Conservation (phyloP, 2,797 vertebrate species). For the Thunnus albacares region DNA sequence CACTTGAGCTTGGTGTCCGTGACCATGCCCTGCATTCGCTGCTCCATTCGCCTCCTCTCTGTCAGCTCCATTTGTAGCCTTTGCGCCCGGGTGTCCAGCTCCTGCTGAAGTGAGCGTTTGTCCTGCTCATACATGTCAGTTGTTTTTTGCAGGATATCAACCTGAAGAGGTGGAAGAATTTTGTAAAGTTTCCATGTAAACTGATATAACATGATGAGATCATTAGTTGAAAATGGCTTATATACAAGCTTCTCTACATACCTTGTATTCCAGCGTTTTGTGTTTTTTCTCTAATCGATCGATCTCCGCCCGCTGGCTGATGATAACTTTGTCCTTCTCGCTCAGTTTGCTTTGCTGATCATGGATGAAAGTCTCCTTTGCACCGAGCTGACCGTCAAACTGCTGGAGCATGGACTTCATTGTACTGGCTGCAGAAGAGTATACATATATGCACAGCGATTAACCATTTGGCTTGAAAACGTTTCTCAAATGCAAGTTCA, state of each 20-base stretch:
- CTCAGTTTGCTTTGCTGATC: slow-evolving; percentile 87
- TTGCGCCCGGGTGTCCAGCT: slow-evolving; percentile 90
- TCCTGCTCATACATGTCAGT: slow-evolving; percentile 95
- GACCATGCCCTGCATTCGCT: slow-evolving; percentile 92
- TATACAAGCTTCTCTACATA: slow-evolving; percentile 49
- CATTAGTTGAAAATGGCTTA: background rate
- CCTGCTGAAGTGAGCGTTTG: slow-evolving; percentile 92
- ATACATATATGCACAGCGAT: background rate
- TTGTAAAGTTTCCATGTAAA: background rate
- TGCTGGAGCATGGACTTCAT: slow-evolving; percentile 91
- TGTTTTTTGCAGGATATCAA: slow-evolving; percentile 96
- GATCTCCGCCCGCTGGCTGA: slow-evolving; percentile 88
- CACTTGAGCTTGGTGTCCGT: slow-evolving; percentile 91
- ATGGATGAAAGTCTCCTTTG: slow-evolving; percentile 89
- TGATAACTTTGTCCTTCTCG: slow-evolving; percentile 91
- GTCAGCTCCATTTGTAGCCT: slow-evolving; percentile 91
- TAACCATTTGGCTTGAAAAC: background rate
- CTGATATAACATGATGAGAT: background rate
- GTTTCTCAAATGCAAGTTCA: background rate
- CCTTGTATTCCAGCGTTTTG: slow-evolving; percentile 97
- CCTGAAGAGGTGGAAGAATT: slow-evolving; percentile 75
- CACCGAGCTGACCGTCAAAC: slow-evolving; percentile 84
- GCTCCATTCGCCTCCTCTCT: slow-evolving; percentile 91
- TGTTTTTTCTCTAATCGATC: slow-evolving; percentile 95
- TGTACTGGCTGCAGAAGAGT: slow-evolving; percentile 74